Evolutionary conservation across 2,113 vertebrate species (phyloP).

Genomic region (Thinocorus orbignyianus): DNA sequence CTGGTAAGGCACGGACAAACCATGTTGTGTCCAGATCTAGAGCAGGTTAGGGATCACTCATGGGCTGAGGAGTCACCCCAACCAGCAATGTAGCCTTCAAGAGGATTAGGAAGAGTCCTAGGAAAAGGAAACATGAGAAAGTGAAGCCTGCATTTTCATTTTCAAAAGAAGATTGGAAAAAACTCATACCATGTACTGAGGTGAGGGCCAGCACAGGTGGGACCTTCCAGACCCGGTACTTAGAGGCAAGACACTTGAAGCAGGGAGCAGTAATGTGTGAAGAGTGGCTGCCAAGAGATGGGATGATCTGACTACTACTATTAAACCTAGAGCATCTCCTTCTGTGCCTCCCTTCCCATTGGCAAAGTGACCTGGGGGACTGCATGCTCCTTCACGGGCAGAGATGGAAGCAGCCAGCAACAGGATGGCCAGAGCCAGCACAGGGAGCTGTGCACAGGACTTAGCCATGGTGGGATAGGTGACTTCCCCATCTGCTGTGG

Average conservation of each 20-base stretch:
- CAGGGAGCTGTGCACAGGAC: accelerated
- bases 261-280: background rate
- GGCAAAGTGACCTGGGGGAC: background rate
- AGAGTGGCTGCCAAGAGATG: background rate
- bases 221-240: background rate
- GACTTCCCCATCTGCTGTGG: background rate
- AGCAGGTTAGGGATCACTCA: background rate
- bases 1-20: background rate
- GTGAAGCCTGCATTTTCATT: too few species aligned
- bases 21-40: background rate
- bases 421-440: accelerated
- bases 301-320: background rate
- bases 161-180: background rate
- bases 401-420: background rate
- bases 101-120: background rate
- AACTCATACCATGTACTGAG: background rate
- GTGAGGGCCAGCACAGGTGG: background rate
- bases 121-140: background rate
- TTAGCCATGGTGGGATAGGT: background rate
- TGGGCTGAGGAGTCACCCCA: background rate
- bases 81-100: background rate
- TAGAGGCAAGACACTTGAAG: accelerated
- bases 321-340: background rate
- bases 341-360: background rate
- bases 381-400: background rate